Conservation (phyloP, 2,113 vertebrate species). For the Sigmodon hispidus region DNA sequence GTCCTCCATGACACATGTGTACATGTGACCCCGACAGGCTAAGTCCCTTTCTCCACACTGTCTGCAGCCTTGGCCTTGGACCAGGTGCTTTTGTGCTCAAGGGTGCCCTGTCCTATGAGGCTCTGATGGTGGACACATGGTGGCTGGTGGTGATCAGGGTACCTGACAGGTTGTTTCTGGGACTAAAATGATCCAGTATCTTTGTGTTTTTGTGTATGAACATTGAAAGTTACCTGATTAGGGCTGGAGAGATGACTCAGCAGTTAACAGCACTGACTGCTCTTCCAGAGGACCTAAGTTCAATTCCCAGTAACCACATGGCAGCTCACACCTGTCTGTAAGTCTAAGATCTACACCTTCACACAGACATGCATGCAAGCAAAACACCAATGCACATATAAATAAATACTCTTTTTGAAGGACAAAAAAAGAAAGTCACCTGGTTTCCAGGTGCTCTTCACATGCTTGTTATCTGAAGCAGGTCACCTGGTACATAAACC, state of each 20-base stretch:
- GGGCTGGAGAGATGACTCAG: background rate
- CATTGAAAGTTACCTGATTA: background rate
- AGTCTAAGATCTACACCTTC: background rate
- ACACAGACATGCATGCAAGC: background rate
- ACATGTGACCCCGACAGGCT: background rate
- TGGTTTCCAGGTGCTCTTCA: background rate
- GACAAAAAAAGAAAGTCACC: background rate
- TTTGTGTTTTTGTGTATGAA: background rate
- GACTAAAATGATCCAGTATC: background rate
- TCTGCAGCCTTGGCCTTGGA: background rate
- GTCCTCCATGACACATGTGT: too few relatives aligned
- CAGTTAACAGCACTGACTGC: background rate
- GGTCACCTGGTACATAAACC: too few relatives aligned
- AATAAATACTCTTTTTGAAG: background rate
- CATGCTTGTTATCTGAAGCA: background rate
- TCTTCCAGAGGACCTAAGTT: background rate
- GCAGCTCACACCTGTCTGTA: background rate
- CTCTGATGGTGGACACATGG: background rate
- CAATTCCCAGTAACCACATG: background rate
- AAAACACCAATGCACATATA: background rate
- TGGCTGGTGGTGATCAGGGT: background rate
- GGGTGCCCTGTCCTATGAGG: background rate
- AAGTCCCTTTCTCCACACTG: rapidly evolving
- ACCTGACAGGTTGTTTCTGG: background rate
- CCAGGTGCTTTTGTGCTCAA: background rate